phyloP scores from a whole-genome alignment of 2,888 invertebrate genomes.

The Boloria selene region DNA sequence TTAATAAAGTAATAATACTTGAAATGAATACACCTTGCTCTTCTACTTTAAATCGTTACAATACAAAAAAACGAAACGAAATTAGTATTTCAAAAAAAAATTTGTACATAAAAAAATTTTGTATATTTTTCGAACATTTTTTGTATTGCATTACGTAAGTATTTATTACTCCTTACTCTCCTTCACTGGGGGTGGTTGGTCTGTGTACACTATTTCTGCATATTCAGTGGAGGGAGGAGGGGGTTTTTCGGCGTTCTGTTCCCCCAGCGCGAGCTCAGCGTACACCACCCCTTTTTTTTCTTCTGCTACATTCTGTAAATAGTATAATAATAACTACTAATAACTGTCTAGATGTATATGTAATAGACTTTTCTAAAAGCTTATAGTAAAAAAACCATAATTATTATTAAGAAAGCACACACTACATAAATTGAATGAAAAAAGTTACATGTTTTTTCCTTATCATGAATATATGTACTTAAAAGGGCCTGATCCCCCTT shows the following conservation, averaged over 20 bases:
- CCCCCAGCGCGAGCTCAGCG: conserved; percentile 86
- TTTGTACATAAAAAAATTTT: neutral
- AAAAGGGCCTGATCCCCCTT: too few species aligned
- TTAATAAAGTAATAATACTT: too few species aligned
- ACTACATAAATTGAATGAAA: too few species aligned
- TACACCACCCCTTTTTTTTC: conserved; percentile 86
- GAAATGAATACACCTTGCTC: too few species aligned
- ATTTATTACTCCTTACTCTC: conserved; percentile 62
- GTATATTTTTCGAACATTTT: neutral
- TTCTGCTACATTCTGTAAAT: conserved; percentile 21
- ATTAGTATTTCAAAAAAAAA: neutral
- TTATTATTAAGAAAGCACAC: too few species aligned
- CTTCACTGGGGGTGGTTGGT: conserved; percentile 68
- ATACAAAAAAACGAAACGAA: neutral
- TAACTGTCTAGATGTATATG: too few species aligned
- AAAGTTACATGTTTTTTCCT: too few species aligned
- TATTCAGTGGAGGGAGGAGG: conserved; percentile 84
- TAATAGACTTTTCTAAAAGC: too few species aligned
- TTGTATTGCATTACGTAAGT: neutral
- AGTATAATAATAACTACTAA: neutral
- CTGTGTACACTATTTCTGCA: conserved; percentile 91
- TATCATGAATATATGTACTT: too few species aligned
- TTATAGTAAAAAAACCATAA: too few species aligned
- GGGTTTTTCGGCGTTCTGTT: conserved; percentile 65
- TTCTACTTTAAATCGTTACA: too few species aligned